Evolutionary conservation across 2,888 invertebrate genomes (phyloP), one percentile per base, ranked within the genome.

Genomic region (Drosophila colorata): DNA sequence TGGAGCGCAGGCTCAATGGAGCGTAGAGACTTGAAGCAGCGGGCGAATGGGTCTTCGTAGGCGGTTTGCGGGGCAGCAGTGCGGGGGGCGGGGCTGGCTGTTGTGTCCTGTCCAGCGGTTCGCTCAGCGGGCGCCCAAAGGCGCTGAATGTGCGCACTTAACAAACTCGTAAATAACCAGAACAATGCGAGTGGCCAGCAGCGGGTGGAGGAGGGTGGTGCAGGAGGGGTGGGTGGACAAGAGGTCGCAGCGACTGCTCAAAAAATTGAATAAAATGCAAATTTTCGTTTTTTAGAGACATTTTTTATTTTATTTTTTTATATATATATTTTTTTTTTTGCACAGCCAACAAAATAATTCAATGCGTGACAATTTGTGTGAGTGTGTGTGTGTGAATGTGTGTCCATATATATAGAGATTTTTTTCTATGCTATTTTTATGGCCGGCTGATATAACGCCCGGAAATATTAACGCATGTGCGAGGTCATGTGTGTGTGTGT

Each of bases 221-320:
- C 28, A 9, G n/a, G 46, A n/a, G 5, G 16, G 43, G 37, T 23
- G 23, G 28, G 41, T 23, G 33, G 20, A 16, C 41, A 40, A 14
- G 48, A 60, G 73, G 68, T 3, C n/a, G 78, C 20, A 20, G 9
- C 28, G 28, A 28, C 9, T 74, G 78, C 56, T 56, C 52, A 57
- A 73, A 74, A 88, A 90, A 90, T 90, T 90, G 89, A 90, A 90
- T 90, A 87, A 90, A 91, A 91, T 90, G 89, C 87, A 91, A 90
- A 91, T 90, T 86, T 85, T 83, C 4, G 4, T 20, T 28, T 28
- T 87, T 87, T 74, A 71, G n/a, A 13, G 9, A 66, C 48, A 52
- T 47, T 68, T 74, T 87, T 61, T 61, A 49, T 66, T 66, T 59
- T 51, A 60, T 58, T 49, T 53, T 53, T 59, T 28, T 28, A 28